These are phyloP conservation scores for Siniperca knerii DNA, from an alignment of 2,113 vertebrate species.

Conservation along the genomic window DNA sequence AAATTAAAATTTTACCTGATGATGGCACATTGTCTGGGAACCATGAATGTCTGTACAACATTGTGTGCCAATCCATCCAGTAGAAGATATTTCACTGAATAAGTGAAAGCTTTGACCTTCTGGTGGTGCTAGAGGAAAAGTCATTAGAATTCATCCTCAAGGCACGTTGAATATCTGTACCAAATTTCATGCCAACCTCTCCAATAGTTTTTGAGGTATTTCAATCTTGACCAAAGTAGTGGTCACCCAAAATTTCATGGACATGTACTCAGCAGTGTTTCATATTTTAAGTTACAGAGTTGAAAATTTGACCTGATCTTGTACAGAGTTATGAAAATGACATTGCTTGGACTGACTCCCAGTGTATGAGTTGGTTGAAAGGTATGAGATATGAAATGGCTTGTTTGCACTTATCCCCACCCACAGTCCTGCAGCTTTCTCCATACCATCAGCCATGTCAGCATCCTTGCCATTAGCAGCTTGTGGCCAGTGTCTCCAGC, in stretches of 20 bases:
- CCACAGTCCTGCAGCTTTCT: constrained; percentile 32
- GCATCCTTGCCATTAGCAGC: constrained; percentile 40
- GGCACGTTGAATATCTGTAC: background rate
- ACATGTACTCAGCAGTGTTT: background rate
- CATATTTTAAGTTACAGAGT: background rate
- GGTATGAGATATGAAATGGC: constrained; percentile 38
- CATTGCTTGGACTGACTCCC: background rate
- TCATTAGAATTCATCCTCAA: background rate
- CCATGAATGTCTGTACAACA: background rate
- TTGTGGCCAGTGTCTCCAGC: constrained; percentile 50
- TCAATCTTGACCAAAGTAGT: background rate
- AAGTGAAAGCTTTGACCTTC: background rate
- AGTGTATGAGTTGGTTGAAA: constrained; percentile 2
- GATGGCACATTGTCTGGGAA: background rate
- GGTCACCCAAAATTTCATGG: no score
- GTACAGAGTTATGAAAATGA: background rate
- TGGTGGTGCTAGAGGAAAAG: background rate
- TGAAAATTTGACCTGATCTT: background rate
- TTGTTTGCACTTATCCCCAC: constrained; percentile 25
- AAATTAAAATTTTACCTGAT: background rate
- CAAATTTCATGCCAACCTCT: background rate
- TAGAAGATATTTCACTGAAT: background rate
- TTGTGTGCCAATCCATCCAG: background rate
- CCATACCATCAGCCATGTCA: constrained; percentile 52
- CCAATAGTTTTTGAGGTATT: background rate